Evolutionary conservation across 2,113 vertebrate genomes (phyloP), one percentile per base, ranked within the genome.

Genomic region (Romanogobio albipinnatus): DNA sequence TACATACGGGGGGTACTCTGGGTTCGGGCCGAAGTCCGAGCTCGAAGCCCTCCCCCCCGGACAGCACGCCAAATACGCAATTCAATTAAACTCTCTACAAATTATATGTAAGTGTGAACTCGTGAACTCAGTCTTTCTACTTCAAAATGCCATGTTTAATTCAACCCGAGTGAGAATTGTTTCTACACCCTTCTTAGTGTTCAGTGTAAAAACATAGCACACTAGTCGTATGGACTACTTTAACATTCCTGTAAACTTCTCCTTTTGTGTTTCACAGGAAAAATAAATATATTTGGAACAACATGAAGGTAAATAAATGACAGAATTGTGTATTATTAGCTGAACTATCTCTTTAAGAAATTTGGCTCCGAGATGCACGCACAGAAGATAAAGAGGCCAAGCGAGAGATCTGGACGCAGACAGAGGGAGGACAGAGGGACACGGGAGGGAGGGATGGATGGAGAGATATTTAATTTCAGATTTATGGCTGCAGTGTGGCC

Each of bases 401-500:
- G 68, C 76, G 84, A 90, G 81, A 71, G 70, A 82, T 14, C 22
- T 73, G 70, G 70, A 73, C 11, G n/a, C 70, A 47, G 70, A 73
- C 70, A 24, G 70, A n/a, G 76, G 62, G 29, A 78, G 74, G 76
- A 84, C 86, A 86, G 75, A 79, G 84, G 88, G 85, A 84, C 86
- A 80, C 73, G 47, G 9, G 61, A 76, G 76, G 87, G 75, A 4
- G 33, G 86, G 83, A 56, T 19, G 53, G 6, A 86, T 79, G 86
- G 83, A 75, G 43, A 79, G 88, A 61, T 90, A 87, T 91, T 89
- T 86, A 33, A 86, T 91, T 91, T 92, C 90, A 91, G 91, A 94
- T 94, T 93, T 94, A 93, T 90, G 59, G 89, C 79, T 77, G 90
- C 84, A 83, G 87, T 90, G 89, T 88, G 90, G 88, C 86, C 81